phyloP scores from a whole-genome alignment of 2,113 vertebrate genomes.

The Myanophis thanlyinensis region DNA sequence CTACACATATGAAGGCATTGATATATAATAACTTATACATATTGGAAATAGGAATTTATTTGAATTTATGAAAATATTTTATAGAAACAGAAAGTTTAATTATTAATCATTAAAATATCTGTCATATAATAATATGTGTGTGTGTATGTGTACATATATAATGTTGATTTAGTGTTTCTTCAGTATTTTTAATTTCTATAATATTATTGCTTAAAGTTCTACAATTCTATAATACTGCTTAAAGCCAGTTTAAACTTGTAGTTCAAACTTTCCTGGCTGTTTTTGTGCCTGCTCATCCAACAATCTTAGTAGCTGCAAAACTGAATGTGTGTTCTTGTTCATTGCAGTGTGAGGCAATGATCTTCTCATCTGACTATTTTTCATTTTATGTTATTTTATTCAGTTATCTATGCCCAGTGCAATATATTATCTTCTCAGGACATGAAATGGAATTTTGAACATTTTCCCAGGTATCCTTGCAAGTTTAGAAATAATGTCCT shows the following conservation, averaged over 20 bases:
- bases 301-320: background rate
- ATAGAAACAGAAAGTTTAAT: background rate
- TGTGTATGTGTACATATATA: background rate
- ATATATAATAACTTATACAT: background rate
- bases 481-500: background rate
- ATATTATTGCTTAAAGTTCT: background rate
- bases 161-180: background rate
- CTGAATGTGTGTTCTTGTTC: background rate
- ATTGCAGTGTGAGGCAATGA: background rate
- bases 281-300: background rate
- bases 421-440: background rate
- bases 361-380: background rate
- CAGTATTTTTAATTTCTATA: background rate
- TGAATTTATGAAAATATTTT: background rate
- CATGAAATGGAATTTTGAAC: background rate
- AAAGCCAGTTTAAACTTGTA: background rate
- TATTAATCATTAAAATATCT: background rate
- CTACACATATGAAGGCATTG: background rate
- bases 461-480: background rate
- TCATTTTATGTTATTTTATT: background rate
- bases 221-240: background rate
- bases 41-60: background rate
- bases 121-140: background rate
- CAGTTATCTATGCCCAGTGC: background rate
- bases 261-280: background rate